Percentiles rank a stretch among this genome's conserved stretches.
Evolutionary conservation across 2,888 invertebrate species (phyloP).

Genomic region (Agrenia bidenticulata): DNA sequence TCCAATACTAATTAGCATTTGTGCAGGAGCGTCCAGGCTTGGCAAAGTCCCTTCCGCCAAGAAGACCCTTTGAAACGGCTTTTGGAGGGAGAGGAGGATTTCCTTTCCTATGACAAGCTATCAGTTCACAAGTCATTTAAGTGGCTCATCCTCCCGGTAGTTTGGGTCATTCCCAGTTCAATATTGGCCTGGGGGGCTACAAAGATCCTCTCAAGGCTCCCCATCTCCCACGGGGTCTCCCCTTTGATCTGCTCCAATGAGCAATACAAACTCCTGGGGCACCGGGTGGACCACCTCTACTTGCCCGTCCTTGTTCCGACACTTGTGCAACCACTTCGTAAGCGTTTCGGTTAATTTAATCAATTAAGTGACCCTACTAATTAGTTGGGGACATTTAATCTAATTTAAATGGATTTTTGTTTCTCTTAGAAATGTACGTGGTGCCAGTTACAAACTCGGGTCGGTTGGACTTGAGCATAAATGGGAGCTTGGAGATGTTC

Average conservation of each 20-base stretch:
- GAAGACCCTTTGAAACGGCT: slow-evolving; percentile 17
- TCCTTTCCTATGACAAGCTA: too few relatives aligned
- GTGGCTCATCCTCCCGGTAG: neutral
- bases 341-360: neutral
- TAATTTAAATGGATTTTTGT: too few relatives aligned
- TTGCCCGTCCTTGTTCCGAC: slow-evolving; percentile 3
- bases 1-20: neutral
- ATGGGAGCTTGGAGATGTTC: slow-evolving; percentile 8
- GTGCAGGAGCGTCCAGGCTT: neutral
- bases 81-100: slow-evolving; percentile 11
- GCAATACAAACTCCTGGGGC: slow-evolving; percentile 13
- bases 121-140: neutral
- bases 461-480: slow-evolving; percentile 17
- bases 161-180: neutral
- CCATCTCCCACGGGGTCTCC: neutral
- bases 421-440: slow-evolving; percentile 11
- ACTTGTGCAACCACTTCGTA: neutral
- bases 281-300: slow-evolving; percentile 12
- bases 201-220: neutral
- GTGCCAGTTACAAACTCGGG: slow-evolving; percentile 22
- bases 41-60: neutral
- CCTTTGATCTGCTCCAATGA: slow-evolving; percentile 8
- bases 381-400: too few relatives aligned
- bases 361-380: too few relatives aligned
- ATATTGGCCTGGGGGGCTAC: neutral